Percentiles rank a stretch among this genome's conserved stretches.
Conservation (phyloP, 2,888 invertebrate genomes). For the Carpatolechia fugitivella region DNA sequence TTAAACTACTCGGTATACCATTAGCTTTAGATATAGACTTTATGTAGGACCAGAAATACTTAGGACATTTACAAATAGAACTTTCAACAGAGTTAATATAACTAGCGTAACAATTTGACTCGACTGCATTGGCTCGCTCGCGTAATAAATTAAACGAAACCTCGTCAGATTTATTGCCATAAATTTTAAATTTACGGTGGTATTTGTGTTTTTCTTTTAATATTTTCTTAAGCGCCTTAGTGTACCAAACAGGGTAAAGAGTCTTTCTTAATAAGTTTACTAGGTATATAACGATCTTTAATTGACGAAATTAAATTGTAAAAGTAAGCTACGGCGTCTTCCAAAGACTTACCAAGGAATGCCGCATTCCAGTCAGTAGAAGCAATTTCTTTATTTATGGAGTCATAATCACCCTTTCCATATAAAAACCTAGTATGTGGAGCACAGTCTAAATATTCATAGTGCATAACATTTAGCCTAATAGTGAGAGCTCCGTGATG, state of each 20-base stretch:
- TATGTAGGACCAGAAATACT: neutral
- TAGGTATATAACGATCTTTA: neutral
- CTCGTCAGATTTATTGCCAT: slow-evolving; percentile 11
- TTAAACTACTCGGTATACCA: neutral
- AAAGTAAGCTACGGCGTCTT: neutral
- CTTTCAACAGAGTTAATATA: neutral
- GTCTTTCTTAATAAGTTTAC: neutral
- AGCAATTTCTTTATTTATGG: neutral
- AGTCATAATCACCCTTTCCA: neutral
- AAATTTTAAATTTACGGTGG: slow-evolving; percentile 13
- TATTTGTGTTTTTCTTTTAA: slow-evolving; percentile 16
- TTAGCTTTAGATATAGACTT: neutral
- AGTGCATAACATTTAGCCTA: neutral
- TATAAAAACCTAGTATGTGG: neutral
- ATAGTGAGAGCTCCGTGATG: neutral
- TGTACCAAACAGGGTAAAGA: slow-evolving; percentile 14
- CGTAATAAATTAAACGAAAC: neutral
- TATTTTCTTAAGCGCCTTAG: slow-evolving; percentile 7
- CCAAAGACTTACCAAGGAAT: neutral
- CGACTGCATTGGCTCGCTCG: neutral
- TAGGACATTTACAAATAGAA: neutral
- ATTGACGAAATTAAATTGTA: neutral
- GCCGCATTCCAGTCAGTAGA: neutral
- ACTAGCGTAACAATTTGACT: neutral
- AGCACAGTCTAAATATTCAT: neutral